Conservation (phyloP, 2,888 invertebrate genomes). For the Lycia hirtaria region DNA sequence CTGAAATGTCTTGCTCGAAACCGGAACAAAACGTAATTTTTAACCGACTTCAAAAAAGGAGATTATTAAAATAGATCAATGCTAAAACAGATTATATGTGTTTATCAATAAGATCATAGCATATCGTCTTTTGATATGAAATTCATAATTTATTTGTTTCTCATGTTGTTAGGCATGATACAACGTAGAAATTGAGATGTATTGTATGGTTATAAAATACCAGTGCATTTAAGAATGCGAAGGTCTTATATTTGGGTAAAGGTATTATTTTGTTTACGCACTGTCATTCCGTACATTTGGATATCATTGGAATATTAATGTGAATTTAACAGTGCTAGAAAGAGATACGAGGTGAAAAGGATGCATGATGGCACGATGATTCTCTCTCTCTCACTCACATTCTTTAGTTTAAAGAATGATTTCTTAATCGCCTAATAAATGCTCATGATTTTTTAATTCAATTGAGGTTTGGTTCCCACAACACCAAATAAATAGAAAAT, state of each 20-base stretch:
- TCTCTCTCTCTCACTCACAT: background rate
- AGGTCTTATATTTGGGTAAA: constrained; percentile 70
- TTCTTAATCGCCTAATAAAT: background rate
- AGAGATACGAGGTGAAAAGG: constrained; percentile 23
- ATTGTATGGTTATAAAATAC: constrained; percentile 33
- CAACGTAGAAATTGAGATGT: constrained; percentile 7
- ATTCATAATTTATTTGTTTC: constrained; percentile 4
- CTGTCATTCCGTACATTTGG: constrained; percentile 48
- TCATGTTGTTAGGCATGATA: background rate
- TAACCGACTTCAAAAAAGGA: no score
- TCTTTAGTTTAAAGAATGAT: background rate
- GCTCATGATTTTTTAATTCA: no score
- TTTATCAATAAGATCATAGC: no score
- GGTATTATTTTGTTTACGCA: constrained; percentile 68
- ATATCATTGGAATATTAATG: constrained; percentile 9
- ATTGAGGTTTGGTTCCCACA: no score
- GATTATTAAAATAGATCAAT: no score
- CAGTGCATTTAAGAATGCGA: constrained; percentile 54
- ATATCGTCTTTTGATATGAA: constrained; percentile 8
- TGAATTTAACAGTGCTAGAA: constrained; percentile 18
- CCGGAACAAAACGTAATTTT: no score
- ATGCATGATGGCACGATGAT: constrained; percentile 39
- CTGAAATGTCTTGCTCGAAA: no score
- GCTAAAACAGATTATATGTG: no score
- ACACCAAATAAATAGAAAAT: no score